Base-by-base conservation (phyloP, 2,888 invertebrate species). In the Ormia ochracea region DNA sequence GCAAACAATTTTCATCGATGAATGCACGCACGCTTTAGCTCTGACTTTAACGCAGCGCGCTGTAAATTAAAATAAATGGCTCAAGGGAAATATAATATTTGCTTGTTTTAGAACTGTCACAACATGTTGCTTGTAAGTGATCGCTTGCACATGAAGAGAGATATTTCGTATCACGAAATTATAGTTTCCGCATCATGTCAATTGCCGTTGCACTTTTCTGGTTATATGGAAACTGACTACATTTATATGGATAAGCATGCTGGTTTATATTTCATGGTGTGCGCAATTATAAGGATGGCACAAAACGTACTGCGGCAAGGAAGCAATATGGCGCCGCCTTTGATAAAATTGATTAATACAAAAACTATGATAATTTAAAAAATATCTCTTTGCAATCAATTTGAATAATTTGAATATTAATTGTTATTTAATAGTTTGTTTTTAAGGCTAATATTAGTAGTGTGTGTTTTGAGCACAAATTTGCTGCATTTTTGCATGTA, bases 401-500 rank as follows among this genome's bases (percentile, higher is more conserved):
- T 48, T 45, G 5, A 58, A 75, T 36, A 36, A 50, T 23, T 50
- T 76, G 45, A 10, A 43, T 17, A 7, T 43, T 19, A 36, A 14
- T 2, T 52, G 58, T 52, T 43, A 66, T 75, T 59, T 59, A 68
- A 75, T 75, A 73, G 31, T 52, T 54, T 26, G 17, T 61, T 38
- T 21, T 59, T 4, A 5, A 70, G 12, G 45, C 33, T 45, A 17
- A 50, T 59, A 36, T 6, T 2, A 50, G 10, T 59, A 56, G 31
- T 9, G 1, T 68, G 31, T 9, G 1, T 36, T n/a, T 28, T 7
- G 12, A 17, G 21, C n/a, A 48, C 2, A 50, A 36, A 59, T n/a
- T n/a, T n/a, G n/a, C n/a, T n/a, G n/a, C n/a, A n/a, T n/a, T n/a
- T n/a, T n/a, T n/a, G n/a, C n/a, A n/a, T n/a, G n/a, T n/a, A n/a